A percentile compares a stretch with the other conserved stretches of the same genome.
Evolutionary conservation across 1,140 invertebrate genomes (phyloP).

Genomic region (Palaemon carinicauda): DNA sequence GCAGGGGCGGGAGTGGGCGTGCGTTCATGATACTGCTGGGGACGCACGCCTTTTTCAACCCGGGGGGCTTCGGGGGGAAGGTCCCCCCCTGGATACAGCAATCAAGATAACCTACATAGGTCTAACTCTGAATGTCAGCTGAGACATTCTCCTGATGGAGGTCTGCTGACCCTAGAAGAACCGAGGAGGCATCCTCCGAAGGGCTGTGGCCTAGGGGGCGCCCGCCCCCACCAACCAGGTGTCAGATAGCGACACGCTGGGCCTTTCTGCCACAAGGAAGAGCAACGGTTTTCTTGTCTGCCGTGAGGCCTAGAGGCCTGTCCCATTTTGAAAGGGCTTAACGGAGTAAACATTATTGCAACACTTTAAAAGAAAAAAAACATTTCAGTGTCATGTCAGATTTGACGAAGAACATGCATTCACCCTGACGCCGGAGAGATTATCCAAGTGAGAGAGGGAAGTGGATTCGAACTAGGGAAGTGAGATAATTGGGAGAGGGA

Average conservation of each 20-base stretch:
- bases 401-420: too few relatives aligned
- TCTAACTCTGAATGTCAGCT: not conserved
- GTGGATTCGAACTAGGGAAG: too few relatives aligned
- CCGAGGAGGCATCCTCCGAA: not conserved
- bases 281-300: not conserved
- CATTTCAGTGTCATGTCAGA: too few relatives aligned
- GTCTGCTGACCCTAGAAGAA: not conserved
- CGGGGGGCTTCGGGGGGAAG: not conserved
- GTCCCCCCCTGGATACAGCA: too few relatives aligned
- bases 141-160: slow-evolving; percentile 1
- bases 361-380: too few relatives aligned
- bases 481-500: too few relatives aligned
- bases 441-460: too few relatives aligned
- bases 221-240: not conserved
- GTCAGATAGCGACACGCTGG: slow-evolving; percentile 30
- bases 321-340: not conserved
- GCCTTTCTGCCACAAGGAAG: not conserved
- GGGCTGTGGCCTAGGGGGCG: not conserved
- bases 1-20: slow-evolving; percentile 6
- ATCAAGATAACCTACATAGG: not conserved
- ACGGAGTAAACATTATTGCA: too few relatives aligned
- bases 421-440: too few relatives aligned
- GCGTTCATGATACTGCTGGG: slow-evolving; percentile 24
- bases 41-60: not conserved
- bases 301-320: not conserved